Conservation (phyloP, 2,113 vertebrate species). For the Mormyrus iriodes region DNA sequence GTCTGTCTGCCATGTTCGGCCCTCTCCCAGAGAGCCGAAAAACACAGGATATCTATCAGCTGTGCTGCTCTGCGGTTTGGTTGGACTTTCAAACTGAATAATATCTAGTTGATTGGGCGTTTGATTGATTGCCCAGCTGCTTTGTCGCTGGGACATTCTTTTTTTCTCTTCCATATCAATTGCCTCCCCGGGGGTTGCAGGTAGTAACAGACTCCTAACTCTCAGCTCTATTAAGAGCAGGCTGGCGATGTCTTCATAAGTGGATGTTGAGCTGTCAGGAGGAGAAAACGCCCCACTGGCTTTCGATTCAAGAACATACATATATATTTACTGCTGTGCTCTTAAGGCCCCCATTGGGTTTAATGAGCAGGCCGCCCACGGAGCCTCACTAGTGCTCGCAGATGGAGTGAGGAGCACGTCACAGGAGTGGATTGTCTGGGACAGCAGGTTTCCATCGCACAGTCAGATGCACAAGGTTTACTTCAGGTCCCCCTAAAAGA, state of each 20-base stretch:
- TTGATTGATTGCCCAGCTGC: neutral
- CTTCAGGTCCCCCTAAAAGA: neutral
- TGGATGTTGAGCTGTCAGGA: neutral
- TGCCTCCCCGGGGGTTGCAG: neutral
- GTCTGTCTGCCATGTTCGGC: neutral
- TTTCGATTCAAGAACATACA: neutral
- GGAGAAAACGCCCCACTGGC: constrained; percentile 7
- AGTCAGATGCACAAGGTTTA: neutral
- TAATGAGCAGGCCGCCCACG: neutral
- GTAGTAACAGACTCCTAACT: neutral
- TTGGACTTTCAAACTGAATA: neutral
- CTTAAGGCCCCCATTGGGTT: neutral
- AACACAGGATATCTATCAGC: neutral
- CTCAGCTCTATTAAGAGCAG: neutral
- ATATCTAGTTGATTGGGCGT: neutral
- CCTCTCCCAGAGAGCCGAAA: neutral
- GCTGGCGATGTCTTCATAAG: neutral
- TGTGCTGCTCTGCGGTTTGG: neutral
- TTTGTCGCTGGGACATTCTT: neutral
- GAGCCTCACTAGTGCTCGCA: neutral
- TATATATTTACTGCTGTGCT: constrained; percentile 2
- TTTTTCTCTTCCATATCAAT: neutral
- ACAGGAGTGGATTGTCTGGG: neutral
- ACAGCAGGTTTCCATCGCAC: neutral
- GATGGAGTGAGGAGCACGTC: neutral